Evolutionary conservation across 2,113 vertebrate species (phyloP).

Genomic region (Tinamus guttatus): DNA sequence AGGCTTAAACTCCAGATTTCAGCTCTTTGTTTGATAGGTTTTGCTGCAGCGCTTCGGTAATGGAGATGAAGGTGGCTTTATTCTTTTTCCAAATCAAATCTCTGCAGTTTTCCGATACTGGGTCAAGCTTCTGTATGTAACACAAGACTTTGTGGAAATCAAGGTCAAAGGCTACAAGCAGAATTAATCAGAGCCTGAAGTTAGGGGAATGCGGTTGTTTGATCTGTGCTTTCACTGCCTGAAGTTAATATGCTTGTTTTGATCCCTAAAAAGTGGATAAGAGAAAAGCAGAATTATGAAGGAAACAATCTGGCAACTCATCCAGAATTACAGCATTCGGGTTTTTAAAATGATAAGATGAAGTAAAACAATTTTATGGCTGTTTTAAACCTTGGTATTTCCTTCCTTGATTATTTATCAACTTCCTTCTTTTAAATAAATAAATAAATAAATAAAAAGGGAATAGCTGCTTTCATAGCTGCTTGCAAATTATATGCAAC

Average conservation of each 20-base stretch:
- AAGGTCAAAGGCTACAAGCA: constrained; percentile 53
- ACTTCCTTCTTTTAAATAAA: constrained; percentile 30
- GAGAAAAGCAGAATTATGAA: constrained; percentile 57
- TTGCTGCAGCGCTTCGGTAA: constrained; percentile 35
- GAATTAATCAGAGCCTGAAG: constrained; percentile 52
- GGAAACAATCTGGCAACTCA: constrained; percentile 64
- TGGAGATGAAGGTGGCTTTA: constrained; percentile 38
- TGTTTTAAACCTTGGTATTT: constrained; percentile 59
- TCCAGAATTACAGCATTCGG: constrained; percentile 38
- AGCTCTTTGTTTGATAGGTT: constrained; percentile 63
- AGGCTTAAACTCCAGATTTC: constrained; percentile 60
- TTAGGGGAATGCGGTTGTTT: constrained; percentile 40
- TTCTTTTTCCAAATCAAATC: constrained; percentile 65
- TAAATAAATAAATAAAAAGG: not conserved
- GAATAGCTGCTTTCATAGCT: not conserved
- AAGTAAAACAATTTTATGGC: constrained; percentile 57
- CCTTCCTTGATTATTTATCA: constrained; percentile 65
- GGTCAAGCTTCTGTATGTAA: constrained; percentile 12
- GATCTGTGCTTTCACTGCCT: constrained; percentile 11
- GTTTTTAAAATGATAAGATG: constrained; percentile 57
- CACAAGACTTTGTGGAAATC: constrained; percentile 59
- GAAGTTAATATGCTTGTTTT: constrained; percentile 50
- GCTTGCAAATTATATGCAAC: not conserved
- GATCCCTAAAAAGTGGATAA: constrained; percentile 53
- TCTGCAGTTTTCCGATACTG: constrained; percentile 45